phyloP scores from a whole-genome alignment of 2,113 vertebrate genomes.

The Datnioides undecimradiatus region DNA sequence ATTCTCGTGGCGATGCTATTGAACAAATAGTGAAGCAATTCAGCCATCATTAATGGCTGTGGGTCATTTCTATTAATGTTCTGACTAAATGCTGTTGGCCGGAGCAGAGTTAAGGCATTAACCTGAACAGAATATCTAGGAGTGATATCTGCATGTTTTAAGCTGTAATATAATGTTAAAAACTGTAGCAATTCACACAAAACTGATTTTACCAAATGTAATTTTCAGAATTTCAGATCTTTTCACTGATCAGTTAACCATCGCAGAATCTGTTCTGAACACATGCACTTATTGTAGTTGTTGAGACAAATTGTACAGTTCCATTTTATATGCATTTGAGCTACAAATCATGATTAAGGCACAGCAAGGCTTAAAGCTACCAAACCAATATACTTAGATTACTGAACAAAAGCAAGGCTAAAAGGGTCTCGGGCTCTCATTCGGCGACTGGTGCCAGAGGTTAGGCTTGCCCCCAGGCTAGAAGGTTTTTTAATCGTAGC shows the following conservation, averaged over 20 bases:
- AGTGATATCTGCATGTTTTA: not conserved
- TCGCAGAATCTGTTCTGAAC: not conserved
- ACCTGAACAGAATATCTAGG: not conserved
- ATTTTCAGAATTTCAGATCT: not conserved
- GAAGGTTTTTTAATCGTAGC: not conserved
- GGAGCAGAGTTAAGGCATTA: slow-evolving; percentile 12
- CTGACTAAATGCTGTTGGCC: slow-evolving; percentile 15
- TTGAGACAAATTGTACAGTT: not conserved
- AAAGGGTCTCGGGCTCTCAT: not conserved
- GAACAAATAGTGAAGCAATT: slow-evolving; percentile 37
- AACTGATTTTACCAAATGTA: not conserved
- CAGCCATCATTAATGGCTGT: not conserved
- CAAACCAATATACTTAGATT: not conserved
- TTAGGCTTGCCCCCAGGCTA: slow-evolving; percentile 24
- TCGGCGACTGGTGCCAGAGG: slow-evolving; percentile 5
- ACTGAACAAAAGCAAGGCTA: not conserved
- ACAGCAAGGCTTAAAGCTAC: not conserved
- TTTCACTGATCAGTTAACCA: not conserved
- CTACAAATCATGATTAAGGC: not conserved
- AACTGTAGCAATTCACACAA: not conserved
- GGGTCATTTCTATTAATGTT: slow-evolving; percentile 26
- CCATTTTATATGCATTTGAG: not conserved
- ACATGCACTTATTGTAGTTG: not conserved
- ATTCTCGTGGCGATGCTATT: slow-evolving; percentile 11
- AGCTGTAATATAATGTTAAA: not conserved